Conservation (phyloP, 2,888 invertebrate genomes). For the Ochlodes sylvanus region DNA sequence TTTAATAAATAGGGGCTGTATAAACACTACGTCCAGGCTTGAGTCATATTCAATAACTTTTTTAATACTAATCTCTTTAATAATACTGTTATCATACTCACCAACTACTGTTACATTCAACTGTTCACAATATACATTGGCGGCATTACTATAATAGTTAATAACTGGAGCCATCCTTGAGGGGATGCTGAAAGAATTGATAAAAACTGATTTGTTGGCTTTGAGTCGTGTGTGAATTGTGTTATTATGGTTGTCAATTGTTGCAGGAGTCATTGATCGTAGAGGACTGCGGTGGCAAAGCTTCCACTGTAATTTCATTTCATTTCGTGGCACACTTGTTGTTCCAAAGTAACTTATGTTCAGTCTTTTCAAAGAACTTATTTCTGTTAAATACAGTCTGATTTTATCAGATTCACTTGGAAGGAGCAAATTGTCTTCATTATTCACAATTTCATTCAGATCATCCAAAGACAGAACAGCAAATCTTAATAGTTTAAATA, state of each 20-base stretch:
- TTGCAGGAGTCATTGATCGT: conserved; percentile 70
- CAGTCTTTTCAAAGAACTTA: conserved; percentile 31
- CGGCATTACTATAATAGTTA: conserved; percentile 62
- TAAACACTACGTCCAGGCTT: conserved; percentile 69
- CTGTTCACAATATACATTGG: conserved; percentile 71
- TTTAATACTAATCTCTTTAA: conserved; percentile 66
- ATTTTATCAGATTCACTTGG: conserved; percentile 60
- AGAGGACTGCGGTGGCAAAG: conserved; percentile 72
- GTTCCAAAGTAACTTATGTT: conserved; percentile 37
- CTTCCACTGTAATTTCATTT: conserved; percentile 68
- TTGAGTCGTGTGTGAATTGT: conserved; percentile 66
- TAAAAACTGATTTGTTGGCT: conserved; percentile 74
- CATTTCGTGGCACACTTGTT: conserved; percentile 55
- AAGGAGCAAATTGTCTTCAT: conserved; percentile 65
- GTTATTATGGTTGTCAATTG: conserved; percentile 66
- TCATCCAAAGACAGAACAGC: conserved; percentile 64
- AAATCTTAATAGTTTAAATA: conserved; percentile 78
- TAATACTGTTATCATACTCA: conserved; percentile 66
- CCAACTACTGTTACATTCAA: conserved; percentile 66
- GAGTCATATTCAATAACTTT: conserved; percentile 75
- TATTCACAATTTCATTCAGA: conserved; percentile 64
- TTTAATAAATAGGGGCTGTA: conserved; percentile 72
- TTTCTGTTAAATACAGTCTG: conserved; percentile 49
- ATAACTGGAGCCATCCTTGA: conserved; percentile 74
- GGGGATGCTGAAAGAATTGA: conserved; percentile 73